A percentile compares a stretch with the other conserved stretches of the same genome.
Evolutionary conservation across 2,888 invertebrate species (phyloP).

Genomic region (Rhagonycha lutea): DNA sequence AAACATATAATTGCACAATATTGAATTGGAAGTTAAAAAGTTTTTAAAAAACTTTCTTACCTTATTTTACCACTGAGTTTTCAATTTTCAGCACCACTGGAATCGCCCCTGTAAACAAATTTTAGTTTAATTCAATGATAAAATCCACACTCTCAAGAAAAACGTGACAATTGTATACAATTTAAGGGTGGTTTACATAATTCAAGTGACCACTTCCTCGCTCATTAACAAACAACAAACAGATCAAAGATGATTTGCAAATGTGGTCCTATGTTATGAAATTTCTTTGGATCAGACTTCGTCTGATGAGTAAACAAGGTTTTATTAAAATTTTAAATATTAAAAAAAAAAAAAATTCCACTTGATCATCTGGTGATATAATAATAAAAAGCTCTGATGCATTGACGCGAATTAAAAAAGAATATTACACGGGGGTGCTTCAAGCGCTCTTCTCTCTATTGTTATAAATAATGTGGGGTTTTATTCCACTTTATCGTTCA

Average conservation of each 20-base stretch:
- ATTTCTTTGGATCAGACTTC: neutral
- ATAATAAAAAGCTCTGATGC: conserved; percentile 31
- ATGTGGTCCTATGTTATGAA: conserved; percentile 5
- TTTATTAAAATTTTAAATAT: conserved; percentile 3
- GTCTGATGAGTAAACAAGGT: neutral
- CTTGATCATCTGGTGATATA: conserved; percentile 40
- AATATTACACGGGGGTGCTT: conserved; percentile 32
- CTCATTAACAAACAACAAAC: conserved; percentile 1
- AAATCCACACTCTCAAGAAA: neutral
- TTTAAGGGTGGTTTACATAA: conserved; percentile 12
- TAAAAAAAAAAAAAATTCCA: conserved; percentile 27
- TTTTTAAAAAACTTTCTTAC: neutral
- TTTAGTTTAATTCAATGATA: neutral
- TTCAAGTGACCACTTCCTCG: conserved; percentile 3
- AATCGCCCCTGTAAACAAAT: neutral
- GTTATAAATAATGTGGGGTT: conserved; percentile 29
- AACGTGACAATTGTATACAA: neutral
- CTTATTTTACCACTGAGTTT: neutral
- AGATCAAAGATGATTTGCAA: conserved; percentile 6
- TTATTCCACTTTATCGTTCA: conserved; percentile 35
- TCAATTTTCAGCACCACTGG: neutral
- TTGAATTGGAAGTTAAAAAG: no score
- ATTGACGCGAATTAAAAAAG: conserved; percentile 38
- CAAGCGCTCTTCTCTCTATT: conserved; percentile 34
- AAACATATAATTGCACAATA: neutral